Evolutionary conservation across 1,140 invertebrate genomes (phyloP), one percentile per base, ranked within the genome.

Genomic region (Antheraea mylitta): DNA sequence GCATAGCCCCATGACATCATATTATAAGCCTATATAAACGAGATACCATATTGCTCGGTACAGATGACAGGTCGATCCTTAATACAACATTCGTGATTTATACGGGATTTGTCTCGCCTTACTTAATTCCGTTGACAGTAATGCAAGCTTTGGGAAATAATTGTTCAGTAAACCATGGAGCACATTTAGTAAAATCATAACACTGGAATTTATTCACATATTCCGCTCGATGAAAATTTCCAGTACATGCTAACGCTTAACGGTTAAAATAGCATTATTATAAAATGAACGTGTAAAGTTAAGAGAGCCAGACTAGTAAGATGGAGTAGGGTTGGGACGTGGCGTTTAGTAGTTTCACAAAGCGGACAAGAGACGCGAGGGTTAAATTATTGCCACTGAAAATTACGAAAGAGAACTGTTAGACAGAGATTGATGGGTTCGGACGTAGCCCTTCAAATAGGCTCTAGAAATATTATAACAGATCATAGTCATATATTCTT

Each of bases 311-410:
- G 45, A 53, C 45, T 16, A 16, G 45, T 53, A 53, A 53, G 45
- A 53, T 53, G 45, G 45, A 53, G 45, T 53, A 53, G 45, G 45
- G 45, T 16, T 42, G 11, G 11, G 11, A 13, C 45, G 45, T 53
- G 11, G 45, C 45, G 45, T 53, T 53, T 53, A 53, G 45, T 53
- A 53, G 45, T 53, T 53, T 53, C 45, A 53, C 45, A 53, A 53
- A 53, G 45, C 45, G 45, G 11, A 53, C 45, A 13, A 53, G 11
- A 53, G 45, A 53, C 45, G 45, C 11, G 45, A 53, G 45, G 45
- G 45, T 53, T 53, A 53, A 53, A 53, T 53, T 53, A 53, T 53
- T 53, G 45, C 45, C 45, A 13, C 11, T 53, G 0, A 53, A 16
- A 16, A 53, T 53, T 53, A 53, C 45, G 16, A 53, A 53, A 53